These are phyloP conservation scores for Phocides pigmalion DNA, from an alignment of 1,140 invertebrate genomes.

Conservation along the genomic window DNA sequence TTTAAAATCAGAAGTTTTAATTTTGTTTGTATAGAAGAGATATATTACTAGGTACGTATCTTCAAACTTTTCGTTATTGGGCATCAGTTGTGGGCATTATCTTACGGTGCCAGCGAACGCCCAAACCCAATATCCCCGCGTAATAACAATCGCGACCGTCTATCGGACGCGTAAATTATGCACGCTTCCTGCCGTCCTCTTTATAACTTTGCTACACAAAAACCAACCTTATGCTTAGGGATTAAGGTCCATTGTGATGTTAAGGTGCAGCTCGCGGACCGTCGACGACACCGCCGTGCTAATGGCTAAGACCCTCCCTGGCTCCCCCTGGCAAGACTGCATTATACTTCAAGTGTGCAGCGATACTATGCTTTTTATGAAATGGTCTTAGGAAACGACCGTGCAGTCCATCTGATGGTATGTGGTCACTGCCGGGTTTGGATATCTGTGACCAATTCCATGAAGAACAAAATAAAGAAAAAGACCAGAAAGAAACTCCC, in stretches of 20 bases:
- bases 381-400: no score
- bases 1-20: no score
- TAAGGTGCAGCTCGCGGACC: constrained; percentile 42
- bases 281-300: constrained; percentile 61
- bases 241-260: constrained; percentile 31
- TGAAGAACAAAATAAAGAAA: no score
- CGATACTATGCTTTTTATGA: constrained; percentile 9
- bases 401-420: no score
- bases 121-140: constrained; percentile 74
- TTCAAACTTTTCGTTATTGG: constrained; percentile 39
- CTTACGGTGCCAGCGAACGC: constrained; percentile 53
- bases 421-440: no score
- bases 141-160: constrained; percentile 77
- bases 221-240: constrained; percentile 28
- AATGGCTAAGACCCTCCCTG: constrained; percentile 61
- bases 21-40: no score
- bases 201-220: constrained; percentile 23
- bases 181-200: constrained; percentile 46
- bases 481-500: no score
- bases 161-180: constrained; percentile 81
- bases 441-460: no score
- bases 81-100: constrained; percentile 57
- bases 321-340: constrained; percentile 40
- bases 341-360: not conserved
- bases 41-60: not conserved